Conservation (phyloP, 2,113 vertebrate genomes). For the Sakesphorus luctuosus region DNA sequence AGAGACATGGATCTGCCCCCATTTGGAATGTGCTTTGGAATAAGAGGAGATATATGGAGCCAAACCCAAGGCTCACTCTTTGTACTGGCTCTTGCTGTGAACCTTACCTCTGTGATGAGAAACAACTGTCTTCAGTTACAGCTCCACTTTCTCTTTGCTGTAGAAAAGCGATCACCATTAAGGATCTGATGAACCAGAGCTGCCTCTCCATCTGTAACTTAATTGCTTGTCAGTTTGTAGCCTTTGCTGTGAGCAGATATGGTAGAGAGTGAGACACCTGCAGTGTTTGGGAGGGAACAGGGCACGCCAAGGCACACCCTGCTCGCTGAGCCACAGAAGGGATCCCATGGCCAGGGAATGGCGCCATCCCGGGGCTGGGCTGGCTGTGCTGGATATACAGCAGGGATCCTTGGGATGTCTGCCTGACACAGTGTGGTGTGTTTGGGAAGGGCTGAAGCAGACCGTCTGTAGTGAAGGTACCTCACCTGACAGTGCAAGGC, state of each 20-base stretch:
- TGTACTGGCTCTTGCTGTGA: neutral
- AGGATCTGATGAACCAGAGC: neutral
- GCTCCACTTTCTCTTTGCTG: neutral
- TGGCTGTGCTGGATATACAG: neutral
- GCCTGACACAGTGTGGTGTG: neutral
- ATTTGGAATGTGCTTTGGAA: neutral
- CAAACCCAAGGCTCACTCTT: neutral
- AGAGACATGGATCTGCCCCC: neutral
- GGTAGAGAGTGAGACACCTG: neutral
- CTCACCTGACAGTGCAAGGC: neutral
- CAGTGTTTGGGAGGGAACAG: neutral
- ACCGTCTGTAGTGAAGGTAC: neutral
- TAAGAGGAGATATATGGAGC: neutral
- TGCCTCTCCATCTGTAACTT: neutral
- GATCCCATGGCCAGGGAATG: neutral
- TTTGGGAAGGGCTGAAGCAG: neutral
- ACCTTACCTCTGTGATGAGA: neutral
- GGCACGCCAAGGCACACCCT: neutral
- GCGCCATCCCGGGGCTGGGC: neutral
- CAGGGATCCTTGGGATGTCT: neutral
- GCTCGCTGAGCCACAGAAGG: fast-evolving
- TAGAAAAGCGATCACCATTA: neutral
- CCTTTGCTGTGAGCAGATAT: neutral
- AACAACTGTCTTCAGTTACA: neutral
- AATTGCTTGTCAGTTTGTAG: neutral